A percentile compares a stretch with the other conserved stretches of the same genome.
phyloP scores from a whole-genome alignment of 92 coral and sea anemone species.

The Meandrina meandrites region DNA sequence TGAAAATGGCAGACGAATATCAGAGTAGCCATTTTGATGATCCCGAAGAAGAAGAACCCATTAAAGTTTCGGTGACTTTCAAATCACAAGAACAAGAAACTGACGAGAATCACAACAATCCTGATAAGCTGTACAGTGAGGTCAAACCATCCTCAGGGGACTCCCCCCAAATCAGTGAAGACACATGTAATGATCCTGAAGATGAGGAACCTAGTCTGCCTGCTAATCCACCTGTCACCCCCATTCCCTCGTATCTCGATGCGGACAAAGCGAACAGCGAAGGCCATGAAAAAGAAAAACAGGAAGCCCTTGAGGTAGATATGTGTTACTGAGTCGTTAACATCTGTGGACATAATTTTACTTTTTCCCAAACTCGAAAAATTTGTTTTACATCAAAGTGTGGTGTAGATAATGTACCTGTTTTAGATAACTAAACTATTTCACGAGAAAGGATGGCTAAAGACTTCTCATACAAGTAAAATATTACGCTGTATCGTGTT shows the following conservation, averaged over 20 bases:
- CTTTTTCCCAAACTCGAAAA: neutral
- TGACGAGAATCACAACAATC: neutral
- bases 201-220: conserved; percentile 22
- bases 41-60: conserved; percentile 31
- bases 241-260: conserved; percentile 14
- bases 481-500: too few species aligned
- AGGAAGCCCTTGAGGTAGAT: conserved; percentile 19
- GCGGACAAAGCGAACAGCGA: neutral
- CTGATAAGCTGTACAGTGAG: neutral
- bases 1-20: conserved; percentile 32
- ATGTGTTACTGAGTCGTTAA: neutral
- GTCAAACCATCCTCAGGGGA: neutral
- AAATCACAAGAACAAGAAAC: conserved; percentile 43
- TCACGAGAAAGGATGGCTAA: too few species aligned
- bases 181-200: neutral
- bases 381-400: too few species aligned
- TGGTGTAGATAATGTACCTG: too few species aligned
- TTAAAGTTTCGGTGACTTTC: conserved; percentile 73
- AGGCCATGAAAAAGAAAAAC: neutral
- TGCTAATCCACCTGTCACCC: conserved; percentile 1
- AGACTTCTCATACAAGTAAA: too few species aligned
- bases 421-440: too few species aligned
- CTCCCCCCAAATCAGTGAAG: neutral
- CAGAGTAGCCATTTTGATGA: conserved; percentile 33
- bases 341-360: neutral